Base-by-base conservation (phyloP, 1,140 invertebrate genomes). In the Ostrea edulis region DNA sequence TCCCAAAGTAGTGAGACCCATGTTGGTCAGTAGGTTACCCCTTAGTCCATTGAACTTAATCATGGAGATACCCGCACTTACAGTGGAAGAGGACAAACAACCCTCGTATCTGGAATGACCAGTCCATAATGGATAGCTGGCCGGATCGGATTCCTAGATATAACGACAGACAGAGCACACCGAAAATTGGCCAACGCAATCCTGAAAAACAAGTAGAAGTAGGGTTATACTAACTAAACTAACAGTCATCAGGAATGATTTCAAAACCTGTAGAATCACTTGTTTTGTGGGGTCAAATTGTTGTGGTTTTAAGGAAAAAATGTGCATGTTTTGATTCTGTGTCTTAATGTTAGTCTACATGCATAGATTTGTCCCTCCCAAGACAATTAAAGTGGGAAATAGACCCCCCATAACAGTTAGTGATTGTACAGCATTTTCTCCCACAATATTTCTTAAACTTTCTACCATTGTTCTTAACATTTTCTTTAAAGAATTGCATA, bases 91-190 rank as follows among this genome's bases (percentile, higher is more conserved):
- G 89, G 54, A 89, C 89, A 22, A 89, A 89, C 22, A 89, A 89
- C 71, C 89, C 89, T 22, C 22, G 62, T n/a, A 84, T 91, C 71
- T 93, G 93, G 93, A 91, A 85, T 54, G 83, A 90, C 17, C 91
- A 92, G 51, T 90, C 71, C 71, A 92, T 93, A 85, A 84, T 93
- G 82, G 88, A 92, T 55, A 91, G 86, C 29, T 93, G 93, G 93
- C 92, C 92, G 11, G 55, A 85, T 14, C 22, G 68, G 14, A 52
- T 83, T 20, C 82, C 82, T 8, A 54, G n/a, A 22, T 83, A 83
- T 54, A 83, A 83, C 20, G 82, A 83, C 51, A 83, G 82, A 83
- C 8, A 11, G 11, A 25, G 9, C 22, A 77, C 68, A 22, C 68
- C 68, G 4, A 77, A 77, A 35, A 35, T 77, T 35, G 68, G 68